These are phyloP conservation scores for Ornithorhynchus anatinus DNA, from an alignment of 2,113 vertebrate genomes.

Conservation along the genomic window DNA sequence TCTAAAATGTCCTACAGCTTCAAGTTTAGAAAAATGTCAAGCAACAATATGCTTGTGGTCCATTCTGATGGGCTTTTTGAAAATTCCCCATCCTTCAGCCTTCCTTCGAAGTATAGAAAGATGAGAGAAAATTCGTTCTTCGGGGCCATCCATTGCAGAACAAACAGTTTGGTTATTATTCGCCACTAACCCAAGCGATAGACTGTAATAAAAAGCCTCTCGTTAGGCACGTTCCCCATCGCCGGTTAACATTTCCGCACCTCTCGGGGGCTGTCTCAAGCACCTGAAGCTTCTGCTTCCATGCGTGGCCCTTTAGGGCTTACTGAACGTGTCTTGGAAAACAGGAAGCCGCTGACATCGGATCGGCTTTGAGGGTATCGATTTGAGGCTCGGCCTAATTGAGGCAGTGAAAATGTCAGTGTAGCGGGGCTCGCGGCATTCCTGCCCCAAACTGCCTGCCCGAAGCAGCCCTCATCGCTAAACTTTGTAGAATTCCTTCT, in stretches of 20 bases:
- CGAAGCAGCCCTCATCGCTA: too few species aligned
- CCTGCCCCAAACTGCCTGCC: too few species aligned
- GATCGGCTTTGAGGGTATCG: too few species aligned
- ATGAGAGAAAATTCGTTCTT: constrained; percentile 48
- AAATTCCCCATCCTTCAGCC: constrained; percentile 27
- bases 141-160: background rate
- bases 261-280: background rate
- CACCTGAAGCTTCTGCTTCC: constrained; percentile 6
- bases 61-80: constrained; percentile 28
- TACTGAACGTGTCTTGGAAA: background rate
- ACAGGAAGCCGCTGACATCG: too few species aligned
- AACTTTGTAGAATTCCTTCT: too few species aligned
- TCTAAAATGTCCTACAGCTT: constrained; percentile 31
- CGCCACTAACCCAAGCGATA: constrained; percentile 42
- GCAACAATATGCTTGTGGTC: constrained; percentile 37
- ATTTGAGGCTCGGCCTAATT: too few species aligned
- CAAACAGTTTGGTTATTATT: constrained; percentile 42
- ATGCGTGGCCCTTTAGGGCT: background rate
- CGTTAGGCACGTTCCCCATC: constrained; percentile 14
- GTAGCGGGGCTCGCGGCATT: background rate
- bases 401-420: background rate
- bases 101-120: constrained; percentile 34
- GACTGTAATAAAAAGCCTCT: constrained; percentile 37
- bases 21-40: constrained; percentile 17
- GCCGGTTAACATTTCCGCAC: constrained; percentile 3